Evolutionary conservation across 2,888 invertebrate genomes (phyloP), one percentile per base, ranked within the genome.

Genomic region (Stegana nigrithorax): DNA sequence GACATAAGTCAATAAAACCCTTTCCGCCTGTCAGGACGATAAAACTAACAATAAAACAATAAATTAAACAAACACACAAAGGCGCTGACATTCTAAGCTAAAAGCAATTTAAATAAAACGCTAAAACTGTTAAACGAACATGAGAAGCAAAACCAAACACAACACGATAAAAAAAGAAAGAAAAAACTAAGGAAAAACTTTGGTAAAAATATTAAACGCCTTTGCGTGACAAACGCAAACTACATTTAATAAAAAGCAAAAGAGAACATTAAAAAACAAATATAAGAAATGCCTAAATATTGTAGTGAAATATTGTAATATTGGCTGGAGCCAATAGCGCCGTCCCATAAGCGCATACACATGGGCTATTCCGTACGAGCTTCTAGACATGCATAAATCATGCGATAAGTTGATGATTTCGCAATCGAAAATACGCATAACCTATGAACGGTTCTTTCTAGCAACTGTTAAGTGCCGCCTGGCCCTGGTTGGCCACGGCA

Each of bases 221-320:
- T 69, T 76, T 53, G 75, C 75, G 75, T 76, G 75, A 76, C 75
- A 70, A 76, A 77, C 78, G 73, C 75, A 78, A 79, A 75, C 78
- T 71, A 73, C 29, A n/a, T n/a, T n/a, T 10, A 29, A 29, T 7
- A 29, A 29, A 29, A 29, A 29, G 10, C 6, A 29, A 29, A 29
- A 29, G 10, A 29, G 27, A 27, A 27, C 14, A 27, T 51, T 27
- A 2, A 10, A n/a, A 51, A 51, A 27, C 14, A 26, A n/a, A 42
- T n/a, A 42, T 7, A 45, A 23, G 2, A 45, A 12, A 10, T 8
- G 17, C 23, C 4, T 10, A 45, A 23, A 45, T 21, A 26, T 45
- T 23, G n/a, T 45, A 50, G 55, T 65, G 63, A 42, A 25, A 45
- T n/a, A n/a, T n/a, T n/a, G 27, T 59, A 67, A 60, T 65, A 75